phyloP scores from a whole-genome alignment of 2,888 invertebrate genomes.

The Chloromyia formosa region DNA sequence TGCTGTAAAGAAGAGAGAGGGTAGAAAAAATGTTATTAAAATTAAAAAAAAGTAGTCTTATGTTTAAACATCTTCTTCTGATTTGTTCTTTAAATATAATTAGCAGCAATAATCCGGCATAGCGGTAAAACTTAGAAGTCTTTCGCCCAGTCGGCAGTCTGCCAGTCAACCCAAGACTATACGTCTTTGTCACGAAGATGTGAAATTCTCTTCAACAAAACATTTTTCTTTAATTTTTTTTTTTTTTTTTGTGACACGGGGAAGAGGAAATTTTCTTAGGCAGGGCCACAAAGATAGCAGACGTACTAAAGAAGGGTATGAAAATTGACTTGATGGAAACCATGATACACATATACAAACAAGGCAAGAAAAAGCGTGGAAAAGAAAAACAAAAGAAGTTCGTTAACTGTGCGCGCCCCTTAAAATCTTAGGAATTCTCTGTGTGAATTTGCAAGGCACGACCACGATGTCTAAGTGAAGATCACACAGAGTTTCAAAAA shows the following conservation, averaged over 20 bases:
- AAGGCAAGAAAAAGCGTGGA: neutral
- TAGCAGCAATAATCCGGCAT: slow-evolving; percentile 2
- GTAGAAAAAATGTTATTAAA: slow-evolving; percentile 14
- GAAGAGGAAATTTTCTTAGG: neutral
- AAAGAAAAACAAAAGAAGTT: slow-evolving; percentile 40
- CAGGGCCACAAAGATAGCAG: neutral
- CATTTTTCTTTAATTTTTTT: too few species aligned
- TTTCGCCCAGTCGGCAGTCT: slow-evolving; percentile 2
- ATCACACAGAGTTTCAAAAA: slow-evolving; percentile 45
- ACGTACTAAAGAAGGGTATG: neutral
- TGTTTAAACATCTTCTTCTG: slow-evolving; percentile 29
- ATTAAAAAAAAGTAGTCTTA: slow-evolving; percentile 19
- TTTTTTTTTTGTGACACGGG: neutral
- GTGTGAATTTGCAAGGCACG: slow-evolving; percentile 47
- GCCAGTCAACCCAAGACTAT: too few species aligned
- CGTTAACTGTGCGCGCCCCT: slow-evolving; percentile 37
- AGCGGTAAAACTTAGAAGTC: slow-evolving; percentile 29
- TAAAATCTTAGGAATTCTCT: slow-evolving; percentile 42
- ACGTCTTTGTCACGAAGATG: too few species aligned
- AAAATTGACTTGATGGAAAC: slow-evolving; percentile 13
- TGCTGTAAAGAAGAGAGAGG: slow-evolving; percentile 68
- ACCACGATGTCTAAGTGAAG: too few species aligned
- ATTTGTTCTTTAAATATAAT: slow-evolving; percentile 18
- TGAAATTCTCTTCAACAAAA: too few species aligned
- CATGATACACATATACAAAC: neutral